A percentile compares a stretch with the other conserved stretches of the same genome.
Evolutionary conservation across 1,140 invertebrate species (phyloP).

Genomic region (Zaprionus lachaisei): DNA sequence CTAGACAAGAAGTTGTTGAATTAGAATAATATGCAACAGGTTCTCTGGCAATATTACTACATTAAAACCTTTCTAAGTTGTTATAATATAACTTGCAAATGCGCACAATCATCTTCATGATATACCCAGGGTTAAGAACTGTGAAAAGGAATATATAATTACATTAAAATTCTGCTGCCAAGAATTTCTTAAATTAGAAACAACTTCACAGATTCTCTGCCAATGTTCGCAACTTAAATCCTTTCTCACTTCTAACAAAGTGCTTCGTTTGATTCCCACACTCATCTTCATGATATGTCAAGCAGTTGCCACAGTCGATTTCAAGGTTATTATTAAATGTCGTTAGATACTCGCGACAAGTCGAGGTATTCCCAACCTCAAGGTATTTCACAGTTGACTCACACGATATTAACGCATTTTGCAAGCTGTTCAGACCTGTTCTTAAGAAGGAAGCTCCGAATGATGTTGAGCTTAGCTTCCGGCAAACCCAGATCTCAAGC

Average conservation of each 20-base stretch:
- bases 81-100: too few relatives aligned
- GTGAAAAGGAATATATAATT: too few relatives aligned
- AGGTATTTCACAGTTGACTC: conserved; percentile 19
- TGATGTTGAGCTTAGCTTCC: conserved; percentile 1
- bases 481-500: conserved; percentile 10
- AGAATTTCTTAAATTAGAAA: too few relatives aligned
- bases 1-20: too few relatives aligned
- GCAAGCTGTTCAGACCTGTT: conserved; percentile 11
- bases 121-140: too few relatives aligned
- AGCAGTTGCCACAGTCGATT: neutral
- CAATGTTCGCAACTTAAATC: neutral
- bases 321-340: neutral
- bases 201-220: neutral
- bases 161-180: too few relatives aligned
- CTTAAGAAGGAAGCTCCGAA: conserved; percentile 14
- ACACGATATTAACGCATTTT: neutral
- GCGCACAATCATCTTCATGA: too few relatives aligned
- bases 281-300: neutral
- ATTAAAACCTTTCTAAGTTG: too few relatives aligned
- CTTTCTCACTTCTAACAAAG: neutral
- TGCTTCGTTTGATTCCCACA: neutral
- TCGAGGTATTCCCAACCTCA: neutral
- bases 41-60: too few relatives aligned
- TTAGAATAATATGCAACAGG: too few relatives aligned
- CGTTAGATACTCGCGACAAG: neutral